Conservation (phyloP, 35 echinoderm and acorn worm species). For the Ophiothrix spiculata region DNA sequence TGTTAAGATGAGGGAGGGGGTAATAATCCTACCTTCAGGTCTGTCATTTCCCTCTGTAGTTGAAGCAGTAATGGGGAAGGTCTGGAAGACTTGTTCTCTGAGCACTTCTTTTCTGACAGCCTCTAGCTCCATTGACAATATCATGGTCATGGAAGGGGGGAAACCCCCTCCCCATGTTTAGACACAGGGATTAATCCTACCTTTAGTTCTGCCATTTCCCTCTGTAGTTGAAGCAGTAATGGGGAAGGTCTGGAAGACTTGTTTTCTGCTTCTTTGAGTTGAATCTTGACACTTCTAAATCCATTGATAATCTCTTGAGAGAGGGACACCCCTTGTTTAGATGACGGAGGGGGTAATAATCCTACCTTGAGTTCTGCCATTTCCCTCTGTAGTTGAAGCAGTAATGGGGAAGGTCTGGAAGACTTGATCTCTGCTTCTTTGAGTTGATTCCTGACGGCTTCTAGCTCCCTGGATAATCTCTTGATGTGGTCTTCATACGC, state of each 20-base stretch:
- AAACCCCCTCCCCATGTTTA: too few relatives aligned
- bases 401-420: conserved; percentile 72
- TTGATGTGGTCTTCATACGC: conserved; percentile 82
- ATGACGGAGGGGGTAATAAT: too few relatives aligned
- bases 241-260: conserved; percentile 70
- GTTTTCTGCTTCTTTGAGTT: conserved; percentile 66
- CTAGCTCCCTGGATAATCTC: conserved; percentile 73
- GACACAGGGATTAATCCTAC: too few relatives aligned
- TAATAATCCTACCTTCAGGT: conserved; percentile 97
- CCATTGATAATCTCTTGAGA: conserved; percentile 34
- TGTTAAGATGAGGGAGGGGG: too few relatives aligned
- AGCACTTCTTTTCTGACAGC: too few relatives aligned
- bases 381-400: conserved; percentile 84
- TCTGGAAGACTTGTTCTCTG: conserved; percentile 57
- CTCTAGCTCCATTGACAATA: too few relatives aligned
- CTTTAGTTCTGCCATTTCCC: conserved; percentile 99
- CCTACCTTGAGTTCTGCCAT: conserved; percentile 99
- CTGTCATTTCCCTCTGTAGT: conserved; percentile 90
- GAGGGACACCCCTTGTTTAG: too few relatives aligned
- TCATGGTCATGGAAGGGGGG: too few relatives aligned
- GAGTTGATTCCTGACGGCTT: conserved; percentile 60
- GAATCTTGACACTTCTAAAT: conserved; percentile 69
- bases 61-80: conserved; percentile 83
- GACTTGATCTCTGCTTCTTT: conserved; percentile 60
- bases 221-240: conserved; percentile 79